phyloP scores from a whole-genome alignment of 2,888 invertebrate genomes.

The Dusona sp. region DNA sequence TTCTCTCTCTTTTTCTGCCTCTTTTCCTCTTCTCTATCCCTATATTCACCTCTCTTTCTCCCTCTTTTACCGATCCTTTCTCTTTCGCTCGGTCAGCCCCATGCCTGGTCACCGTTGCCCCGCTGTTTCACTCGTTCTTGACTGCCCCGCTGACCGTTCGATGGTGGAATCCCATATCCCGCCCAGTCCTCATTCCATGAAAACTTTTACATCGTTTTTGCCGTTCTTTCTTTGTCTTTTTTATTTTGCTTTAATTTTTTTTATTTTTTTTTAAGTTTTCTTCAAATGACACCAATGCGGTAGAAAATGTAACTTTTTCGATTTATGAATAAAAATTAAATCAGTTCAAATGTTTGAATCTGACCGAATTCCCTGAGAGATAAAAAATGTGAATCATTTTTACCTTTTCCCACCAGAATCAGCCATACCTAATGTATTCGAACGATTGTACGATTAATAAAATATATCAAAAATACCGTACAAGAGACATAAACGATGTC shows the following conservation, averaged over 20 bases:
- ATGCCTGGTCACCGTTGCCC: slow-evolving; percentile 50
- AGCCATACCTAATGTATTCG: not conserved
- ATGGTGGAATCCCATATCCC: slow-evolving; percentile 69
- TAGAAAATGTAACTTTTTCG: not conserved
- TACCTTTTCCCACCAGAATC: not conserved
- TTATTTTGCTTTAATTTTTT: not conserved
- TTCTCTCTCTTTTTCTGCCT: slow-evolving; percentile 32
- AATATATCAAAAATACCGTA: not conserved
- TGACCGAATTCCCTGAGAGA: not conserved
- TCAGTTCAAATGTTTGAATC: not conserved
- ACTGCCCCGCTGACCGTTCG: slow-evolving; percentile 68
- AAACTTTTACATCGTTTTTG: slow-evolving; percentile 50
- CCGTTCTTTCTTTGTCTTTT: slow-evolving; percentile 14
- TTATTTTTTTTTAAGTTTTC: not conserved
- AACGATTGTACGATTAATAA: not conserved
- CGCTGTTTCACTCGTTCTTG: slow-evolving; percentile 62
- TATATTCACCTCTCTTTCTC: slow-evolving; percentile 11
- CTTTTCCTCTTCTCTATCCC: slow-evolving; percentile 39
- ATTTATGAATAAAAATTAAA: not conserved
- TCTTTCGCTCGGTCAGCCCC: slow-evolving; percentile 65
- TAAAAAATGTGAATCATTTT: not conserved
- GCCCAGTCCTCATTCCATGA: slow-evolving; percentile 53
- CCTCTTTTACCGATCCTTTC: slow-evolving; percentile 54
- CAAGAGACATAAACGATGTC: slow-evolving; percentile 23
- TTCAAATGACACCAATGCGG: not conserved